phyloP scores from a whole-genome alignment of 64 coral and sea anemone genomes.

The Acropora yongei region DNA sequence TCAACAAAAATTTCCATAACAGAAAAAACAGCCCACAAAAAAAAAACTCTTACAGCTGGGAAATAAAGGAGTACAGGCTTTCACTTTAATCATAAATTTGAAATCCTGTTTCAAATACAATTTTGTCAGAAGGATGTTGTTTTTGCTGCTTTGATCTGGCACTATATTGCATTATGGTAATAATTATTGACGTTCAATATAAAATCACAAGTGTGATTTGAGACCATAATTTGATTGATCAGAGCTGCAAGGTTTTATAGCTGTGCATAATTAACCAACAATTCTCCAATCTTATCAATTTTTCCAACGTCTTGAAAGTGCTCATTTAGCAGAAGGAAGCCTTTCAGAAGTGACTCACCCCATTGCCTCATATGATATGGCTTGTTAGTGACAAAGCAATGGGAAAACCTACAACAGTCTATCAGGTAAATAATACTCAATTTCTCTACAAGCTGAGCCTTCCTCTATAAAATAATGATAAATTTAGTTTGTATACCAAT shows the following conservation, averaged over 20 bases:
- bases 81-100: slow-evolving; percentile 2
- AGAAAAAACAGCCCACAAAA: neutral
- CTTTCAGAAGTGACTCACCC: slow-evolving; percentile 11
- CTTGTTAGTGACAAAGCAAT: slow-evolving; percentile 20
- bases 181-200: neutral
- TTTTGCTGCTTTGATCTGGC: neutral
- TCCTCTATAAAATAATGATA: slow-evolving; percentile 4
- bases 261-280: neutral
- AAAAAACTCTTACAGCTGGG: neutral
- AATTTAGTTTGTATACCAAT: neutral
- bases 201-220: neutral
- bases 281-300: slow-evolving; percentile 8
- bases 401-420: slow-evolving; percentile 30
- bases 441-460: neutral
- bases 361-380: slow-evolving; percentile 40
- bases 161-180: no score
- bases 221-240: slow-evolving; percentile 6
- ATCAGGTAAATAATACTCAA: slow-evolving; percentile 2
- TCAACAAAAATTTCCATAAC: neutral
- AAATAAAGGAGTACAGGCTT: neutral
- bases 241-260: neutral
- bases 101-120: neutral
- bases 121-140: neutral
- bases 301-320: slow-evolving; percentile 10
- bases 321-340: neutral